phyloP scores from a whole-genome alignment of 2,888 invertebrate species.

The Pemphredon lugubris region DNA sequence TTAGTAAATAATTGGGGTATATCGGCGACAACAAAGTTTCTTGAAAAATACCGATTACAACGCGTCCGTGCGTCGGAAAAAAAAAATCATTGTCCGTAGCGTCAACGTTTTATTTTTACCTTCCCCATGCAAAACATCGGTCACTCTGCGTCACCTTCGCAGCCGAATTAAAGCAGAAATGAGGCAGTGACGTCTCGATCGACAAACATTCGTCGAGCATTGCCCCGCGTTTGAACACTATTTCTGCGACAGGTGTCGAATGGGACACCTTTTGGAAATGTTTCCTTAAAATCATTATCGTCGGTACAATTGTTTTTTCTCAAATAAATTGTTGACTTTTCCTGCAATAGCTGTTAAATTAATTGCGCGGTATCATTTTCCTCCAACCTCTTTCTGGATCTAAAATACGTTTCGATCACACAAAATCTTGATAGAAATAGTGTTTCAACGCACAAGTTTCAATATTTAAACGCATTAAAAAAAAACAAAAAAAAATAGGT shows the following conservation, averaged over 20 bases:
- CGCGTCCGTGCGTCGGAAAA: background rate
- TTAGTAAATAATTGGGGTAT: too few relatives aligned
- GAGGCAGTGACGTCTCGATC: conserved; percentile 44
- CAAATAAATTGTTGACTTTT: too few relatives aligned
- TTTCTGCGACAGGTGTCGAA: background rate
- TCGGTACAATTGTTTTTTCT: too few relatives aligned
- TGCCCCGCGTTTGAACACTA: conserved; percentile 5
- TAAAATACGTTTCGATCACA: too few relatives aligned
- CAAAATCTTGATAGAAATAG: too few relatives aligned
- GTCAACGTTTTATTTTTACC: conserved; percentile 28
- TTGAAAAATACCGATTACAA: conserved; percentile 20
- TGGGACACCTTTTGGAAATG: too few relatives aligned
- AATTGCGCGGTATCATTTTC: too few relatives aligned
- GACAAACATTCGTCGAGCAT: conserved; percentile 22
- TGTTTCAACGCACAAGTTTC: conserved; percentile 18
- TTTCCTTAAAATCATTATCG: too few relatives aligned
- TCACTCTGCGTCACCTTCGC: conserved; percentile 20
- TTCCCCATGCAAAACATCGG: conserved; percentile 7
- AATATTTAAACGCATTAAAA: conserved; percentile 32
- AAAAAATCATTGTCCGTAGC: background rate
- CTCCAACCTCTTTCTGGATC: too few relatives aligned
- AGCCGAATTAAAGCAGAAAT: conserved; percentile 20
- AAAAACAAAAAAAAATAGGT: conserved; percentile 7
- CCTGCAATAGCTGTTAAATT: too few relatives aligned
- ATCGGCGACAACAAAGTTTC: background rate